Conservation (phyloP, 2,113 vertebrate species). For the Nanorana parkeri region DNA sequence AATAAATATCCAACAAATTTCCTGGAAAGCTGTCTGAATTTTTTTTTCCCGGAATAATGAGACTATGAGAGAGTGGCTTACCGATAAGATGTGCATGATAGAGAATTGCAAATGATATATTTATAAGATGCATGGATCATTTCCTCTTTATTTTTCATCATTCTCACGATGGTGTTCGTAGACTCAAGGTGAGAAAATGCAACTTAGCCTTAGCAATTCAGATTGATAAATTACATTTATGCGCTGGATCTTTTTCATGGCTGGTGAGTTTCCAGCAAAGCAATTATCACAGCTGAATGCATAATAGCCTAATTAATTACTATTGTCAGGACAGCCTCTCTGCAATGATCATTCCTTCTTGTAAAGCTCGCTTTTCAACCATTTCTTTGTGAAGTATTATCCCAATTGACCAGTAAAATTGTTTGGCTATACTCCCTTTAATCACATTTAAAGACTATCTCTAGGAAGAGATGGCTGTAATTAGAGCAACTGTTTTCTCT, state of each 20-base stretch:
- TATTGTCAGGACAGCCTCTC: constrained; percentile 95
- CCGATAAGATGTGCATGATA: constrained; percentile 1
- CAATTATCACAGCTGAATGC: constrained; percentile 99
- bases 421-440: constrained; percentile 62
- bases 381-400: constrained; percentile 79
- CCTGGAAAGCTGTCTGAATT: constrained; percentile 29
- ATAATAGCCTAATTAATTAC: constrained; percentile 99
- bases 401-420: constrained; percentile 76
- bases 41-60: constrained; percentile 10
- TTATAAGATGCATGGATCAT: constrained; percentile 41
- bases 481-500: constrained; percentile 12
- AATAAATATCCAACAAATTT: neutral
- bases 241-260: constrained; percentile 83
- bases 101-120: constrained; percentile 26
- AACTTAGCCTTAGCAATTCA: constrained; percentile 66
- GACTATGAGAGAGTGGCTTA: constrained; percentile 1
- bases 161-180: neutral
- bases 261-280: constrained; percentile 99
- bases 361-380: constrained; percentile 84
- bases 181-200: constrained; percentile 87
- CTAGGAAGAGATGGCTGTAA: constrained; percentile 17
- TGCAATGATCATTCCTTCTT: constrained; percentile 92
- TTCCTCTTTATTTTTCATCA: constrained; percentile 32
- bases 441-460: constrained; percentile 17
- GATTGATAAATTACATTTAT: constrained; percentile 90